These are phyloP conservation scores for Loripinus fragilis DNA, from an alignment of 2,888 invertebrate genomes.

Conservation along the genomic window DNA sequence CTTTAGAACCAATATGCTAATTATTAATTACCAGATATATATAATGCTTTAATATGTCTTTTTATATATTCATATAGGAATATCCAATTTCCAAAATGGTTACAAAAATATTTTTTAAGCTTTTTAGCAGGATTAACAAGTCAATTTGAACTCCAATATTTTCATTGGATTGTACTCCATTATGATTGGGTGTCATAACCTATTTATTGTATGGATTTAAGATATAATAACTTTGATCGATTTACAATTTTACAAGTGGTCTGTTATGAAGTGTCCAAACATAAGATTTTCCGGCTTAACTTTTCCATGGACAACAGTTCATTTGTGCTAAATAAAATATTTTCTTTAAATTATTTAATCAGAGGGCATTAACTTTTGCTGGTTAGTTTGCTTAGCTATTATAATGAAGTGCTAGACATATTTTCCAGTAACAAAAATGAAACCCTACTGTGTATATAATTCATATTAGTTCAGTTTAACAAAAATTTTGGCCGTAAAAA, in stretches of 20 bases:
- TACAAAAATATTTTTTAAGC: background rate
- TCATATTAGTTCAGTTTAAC: no score
- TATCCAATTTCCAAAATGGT: no score
- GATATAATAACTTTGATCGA: background rate
- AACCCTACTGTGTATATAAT: no score
- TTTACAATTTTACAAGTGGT: slow-evolving; percentile 1
- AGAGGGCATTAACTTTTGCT: background rate
- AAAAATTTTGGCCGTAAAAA: no score
- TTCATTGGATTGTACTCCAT: slow-evolving; percentile 11
- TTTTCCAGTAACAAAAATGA: no score
- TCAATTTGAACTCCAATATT: background rate
- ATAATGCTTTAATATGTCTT: no score
- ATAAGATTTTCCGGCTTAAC: slow-evolving; percentile 6
- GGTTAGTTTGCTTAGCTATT: background rate
- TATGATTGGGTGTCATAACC: slow-evolving; percentile 2
- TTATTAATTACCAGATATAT: no score
- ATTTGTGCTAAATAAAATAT: background rate
- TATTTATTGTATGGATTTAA: background rate
- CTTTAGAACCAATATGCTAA: no score
- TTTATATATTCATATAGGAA: no score
- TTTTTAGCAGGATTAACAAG: background rate
- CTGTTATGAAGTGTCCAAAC: background rate
- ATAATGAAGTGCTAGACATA: background rate
- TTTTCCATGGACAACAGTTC: background rate
- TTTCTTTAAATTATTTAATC: background rate